Conservation (phyloP, 2,113 vertebrate genomes). For the Cyphomyrus discorhynchus region DNA sequence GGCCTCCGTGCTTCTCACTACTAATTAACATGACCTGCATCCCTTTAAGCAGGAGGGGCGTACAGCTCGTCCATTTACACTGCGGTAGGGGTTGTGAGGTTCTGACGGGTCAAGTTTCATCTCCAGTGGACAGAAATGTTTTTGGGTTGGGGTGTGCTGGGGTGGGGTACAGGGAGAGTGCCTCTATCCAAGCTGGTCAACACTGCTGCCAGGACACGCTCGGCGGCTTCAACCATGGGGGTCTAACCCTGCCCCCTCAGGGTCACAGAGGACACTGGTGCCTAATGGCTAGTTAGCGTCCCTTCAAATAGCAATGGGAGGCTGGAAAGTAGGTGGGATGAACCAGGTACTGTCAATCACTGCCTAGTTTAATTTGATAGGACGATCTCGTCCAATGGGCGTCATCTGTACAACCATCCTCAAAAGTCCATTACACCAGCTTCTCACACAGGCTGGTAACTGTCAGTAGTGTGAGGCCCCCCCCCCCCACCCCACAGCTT, state of each 20-base stretch:
- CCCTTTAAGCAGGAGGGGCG: neutral
- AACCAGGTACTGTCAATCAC: neutral
- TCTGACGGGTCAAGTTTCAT: neutral
- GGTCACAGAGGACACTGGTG: neutral
- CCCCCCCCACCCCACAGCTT: neutral
- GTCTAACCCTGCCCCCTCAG: neutral
- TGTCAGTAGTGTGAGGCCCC: neutral
- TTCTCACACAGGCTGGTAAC: neutral
- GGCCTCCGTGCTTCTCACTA: neutral
- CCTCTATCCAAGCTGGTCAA: neutral
- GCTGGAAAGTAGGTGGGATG: neutral
- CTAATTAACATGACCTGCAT: neutral
- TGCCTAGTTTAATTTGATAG: neutral
- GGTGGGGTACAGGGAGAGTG: neutral
- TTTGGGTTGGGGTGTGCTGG: neutral
- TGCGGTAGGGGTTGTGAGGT: neutral
- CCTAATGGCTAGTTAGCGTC: neutral
- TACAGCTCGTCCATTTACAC: neutral
- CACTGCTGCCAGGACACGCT: neutral
- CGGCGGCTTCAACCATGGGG: neutral
- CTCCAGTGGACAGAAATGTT: neutral
- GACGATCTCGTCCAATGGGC: neutral
- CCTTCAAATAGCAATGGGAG: neutral
- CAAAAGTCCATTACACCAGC: neutral
- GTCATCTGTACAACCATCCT: neutral